phyloP scores from a whole-genome alignment of 2,888 invertebrate species.

The Drosophila putrida region DNA sequence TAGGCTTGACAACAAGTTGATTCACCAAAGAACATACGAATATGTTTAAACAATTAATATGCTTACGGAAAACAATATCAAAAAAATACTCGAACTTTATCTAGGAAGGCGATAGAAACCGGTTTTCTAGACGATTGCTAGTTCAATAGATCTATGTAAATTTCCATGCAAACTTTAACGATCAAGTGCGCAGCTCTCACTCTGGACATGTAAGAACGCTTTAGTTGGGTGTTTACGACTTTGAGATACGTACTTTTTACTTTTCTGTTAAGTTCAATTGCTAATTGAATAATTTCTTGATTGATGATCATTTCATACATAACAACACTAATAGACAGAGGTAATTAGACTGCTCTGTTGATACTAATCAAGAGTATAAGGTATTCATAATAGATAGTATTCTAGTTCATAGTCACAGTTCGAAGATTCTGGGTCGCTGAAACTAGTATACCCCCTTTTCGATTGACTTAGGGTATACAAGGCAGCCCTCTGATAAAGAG shows the following conservation, averaged over 20 bases:
- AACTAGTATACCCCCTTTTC: background rate
- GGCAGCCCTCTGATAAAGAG: slow-evolving; percentile 5
- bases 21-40: background rate
- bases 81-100: slow-evolving; percentile 1
- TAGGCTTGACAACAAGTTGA: background rate
- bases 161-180: slow-evolving; percentile 1
- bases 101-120: slow-evolving; percentile 2
- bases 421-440: no score
- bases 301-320: no score
- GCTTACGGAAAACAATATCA: slow-evolving; percentile 1
- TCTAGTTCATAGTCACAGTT: no score
- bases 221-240: background rate
- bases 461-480: background rate
- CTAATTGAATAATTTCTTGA: no score
- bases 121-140: background rate
- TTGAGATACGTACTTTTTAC: background rate
- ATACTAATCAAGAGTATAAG: no score
- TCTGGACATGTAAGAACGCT: background rate
- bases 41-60: slow-evolving; percentile 6
- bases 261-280: background rate
- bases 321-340: no score
- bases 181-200: background rate
- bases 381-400: no score
- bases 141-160: background rate
- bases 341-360: no score